Base-by-base conservation (phyloP, 2,797 vertebrate species). In the Holocentrus rufus region DNA sequence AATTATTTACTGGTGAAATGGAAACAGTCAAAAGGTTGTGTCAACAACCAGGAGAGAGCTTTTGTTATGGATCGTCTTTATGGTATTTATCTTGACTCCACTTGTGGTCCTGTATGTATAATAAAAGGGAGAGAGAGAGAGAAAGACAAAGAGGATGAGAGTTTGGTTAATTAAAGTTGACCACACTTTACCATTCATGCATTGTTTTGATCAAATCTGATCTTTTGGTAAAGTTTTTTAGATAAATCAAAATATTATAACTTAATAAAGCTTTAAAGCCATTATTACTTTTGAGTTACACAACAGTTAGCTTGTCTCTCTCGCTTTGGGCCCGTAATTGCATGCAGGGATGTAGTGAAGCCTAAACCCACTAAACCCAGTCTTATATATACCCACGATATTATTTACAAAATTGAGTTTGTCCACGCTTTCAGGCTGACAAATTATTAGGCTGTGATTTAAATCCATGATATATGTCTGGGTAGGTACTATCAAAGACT, bases 1-100 rank as follows among this genome's bases (percentile, higher is more conserved):
- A 88, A 84, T 87, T 81, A 84, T 85, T 83, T 77, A 86, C 82
- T 34, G 65, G 71, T 30, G 49, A 81, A 67, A 58, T 59, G 39
- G 58, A 79, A 53, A 68, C 74, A 72, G 85, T 72, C 52, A 74
- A 76, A 72, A 72, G 77, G 76, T 78, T 52, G 77, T 50, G 57
- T 77, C 72, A 83, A 89, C 74, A 82, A 74, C 65, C 77, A 42
- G 64, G 4, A 70, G 56, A 34, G 57, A 69, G 57, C 25, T 80
- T 31, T 67, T 67, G 54, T 58, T 78, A 42, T 62, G 46, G 74
- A 59, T 5, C 23, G 61, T 63, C 22, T 74, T 72, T 53, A 34
- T 44, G 47, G 44, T 76, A 27, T 82, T 81, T 83, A 55, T 72
- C 68, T 65, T 7, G n/a, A 59, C 57, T 77, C 42, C 34, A 53